Evolutionary conservation across 2,797 vertebrate genomes (phyloP).

Genomic region (Anisognathus igniventris): DNA sequence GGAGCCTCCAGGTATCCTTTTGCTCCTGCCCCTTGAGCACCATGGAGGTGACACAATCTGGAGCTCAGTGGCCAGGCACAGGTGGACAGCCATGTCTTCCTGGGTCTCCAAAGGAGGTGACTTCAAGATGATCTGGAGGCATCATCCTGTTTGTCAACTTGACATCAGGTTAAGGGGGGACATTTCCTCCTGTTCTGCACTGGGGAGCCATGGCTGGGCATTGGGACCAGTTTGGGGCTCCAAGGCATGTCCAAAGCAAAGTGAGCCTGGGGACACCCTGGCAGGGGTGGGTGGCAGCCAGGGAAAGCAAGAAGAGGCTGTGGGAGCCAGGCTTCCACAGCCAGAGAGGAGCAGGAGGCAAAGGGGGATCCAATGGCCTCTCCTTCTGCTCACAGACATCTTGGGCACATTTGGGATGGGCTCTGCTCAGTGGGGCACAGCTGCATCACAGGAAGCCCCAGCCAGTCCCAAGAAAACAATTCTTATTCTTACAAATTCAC

Average conservation of each 20-base stretch:
- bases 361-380: neutral
- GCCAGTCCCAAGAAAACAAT: neutral
- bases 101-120: neutral
- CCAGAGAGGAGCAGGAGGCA: neutral
- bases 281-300: neutral
- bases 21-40: neutral
- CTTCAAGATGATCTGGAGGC: neutral
- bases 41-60: accelerated
- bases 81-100: neutral
- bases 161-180: neutral
- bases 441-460: accelerated
- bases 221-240: neutral
- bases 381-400: neutral
- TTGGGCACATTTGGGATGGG: too few relatives aligned
- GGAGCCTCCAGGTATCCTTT: neutral
- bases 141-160: neutral
- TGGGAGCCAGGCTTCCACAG: too few relatives aligned
- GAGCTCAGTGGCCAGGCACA: neutral
- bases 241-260: neutral
- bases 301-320: neutral
- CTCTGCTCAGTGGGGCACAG: neutral
- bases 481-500: neutral
- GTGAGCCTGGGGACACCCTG: neutral
- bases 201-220: neutral
- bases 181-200: neutral